Percentiles rank a stretch among this genome's conserved stretches.
Evolutionary conservation across 2,797 vertebrate genomes (phyloP).

Genomic region (Sus cebifrons): DNA sequence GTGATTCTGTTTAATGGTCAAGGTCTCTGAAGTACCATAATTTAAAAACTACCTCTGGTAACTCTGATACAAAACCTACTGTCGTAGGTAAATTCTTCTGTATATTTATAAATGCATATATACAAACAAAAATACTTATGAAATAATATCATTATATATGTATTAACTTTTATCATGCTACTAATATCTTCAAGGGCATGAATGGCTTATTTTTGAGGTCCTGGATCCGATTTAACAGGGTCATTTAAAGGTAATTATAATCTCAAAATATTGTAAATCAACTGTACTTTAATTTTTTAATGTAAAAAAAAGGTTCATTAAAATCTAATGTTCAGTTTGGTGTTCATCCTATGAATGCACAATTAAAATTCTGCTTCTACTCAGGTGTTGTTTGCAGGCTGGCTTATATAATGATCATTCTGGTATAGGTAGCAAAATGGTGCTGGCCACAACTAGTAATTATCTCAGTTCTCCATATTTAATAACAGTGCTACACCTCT

Average conservation of each 20-base stretch:
- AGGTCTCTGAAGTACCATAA: background rate
- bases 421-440: background rate
- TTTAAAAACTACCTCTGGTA: background rate
- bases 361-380: constrained; percentile 4
- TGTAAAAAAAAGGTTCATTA: background rate
- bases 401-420: background rate
- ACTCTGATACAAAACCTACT: background rate
- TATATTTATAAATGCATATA: background rate
- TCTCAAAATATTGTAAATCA: too few species aligned
- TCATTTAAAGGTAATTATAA: background rate
- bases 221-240: background rate
- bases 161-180: background rate
- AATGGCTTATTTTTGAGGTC: background rate
- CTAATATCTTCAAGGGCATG: background rate
- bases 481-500: background rate
- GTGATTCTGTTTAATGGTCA: background rate
- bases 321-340: background rate
- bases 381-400: background rate
- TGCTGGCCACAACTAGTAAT: background rate
- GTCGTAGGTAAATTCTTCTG: background rate
- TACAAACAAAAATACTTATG: background rate
- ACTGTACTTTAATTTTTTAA: too few species aligned
- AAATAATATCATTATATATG: background rate
- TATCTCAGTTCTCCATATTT: background rate
- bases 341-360: background rate